Evolutionary conservation across 2,113 vertebrate genomes (phyloP).

Genomic region (Lethenteron camtschaticum): DNA sequence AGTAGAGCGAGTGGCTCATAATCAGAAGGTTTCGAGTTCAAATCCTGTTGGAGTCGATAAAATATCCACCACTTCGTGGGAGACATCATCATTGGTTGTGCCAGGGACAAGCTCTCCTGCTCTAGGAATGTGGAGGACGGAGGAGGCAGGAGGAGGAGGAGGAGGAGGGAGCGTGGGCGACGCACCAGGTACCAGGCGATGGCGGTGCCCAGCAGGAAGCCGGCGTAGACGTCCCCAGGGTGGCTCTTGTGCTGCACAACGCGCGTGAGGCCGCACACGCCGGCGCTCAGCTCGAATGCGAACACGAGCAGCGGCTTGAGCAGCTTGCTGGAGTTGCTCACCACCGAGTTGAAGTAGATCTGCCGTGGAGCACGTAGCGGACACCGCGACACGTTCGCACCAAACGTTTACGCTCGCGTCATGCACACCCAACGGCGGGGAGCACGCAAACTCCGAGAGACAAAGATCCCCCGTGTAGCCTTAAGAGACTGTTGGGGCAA

Average conservation of each 20-base stretch:
- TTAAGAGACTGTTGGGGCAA: too few species aligned
- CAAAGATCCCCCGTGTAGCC: too few species aligned
- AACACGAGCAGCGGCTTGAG: conserved; percentile 89
- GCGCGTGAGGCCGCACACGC: conserved; percentile 78
- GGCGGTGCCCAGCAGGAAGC: conserved; percentile 75
- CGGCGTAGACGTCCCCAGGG: conserved; percentile 78
- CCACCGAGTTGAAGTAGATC: conserved; percentile 98
- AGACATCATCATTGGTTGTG: conserved; percentile 28
- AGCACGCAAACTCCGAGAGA: too few species aligned
- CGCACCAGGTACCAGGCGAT: conserved; percentile 83
- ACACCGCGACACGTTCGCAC: too few species aligned
- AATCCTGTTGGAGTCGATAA: too few species aligned
- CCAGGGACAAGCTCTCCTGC: conserved; percentile 9
- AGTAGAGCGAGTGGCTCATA: too few species aligned
- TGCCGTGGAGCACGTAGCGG: conserved; percentile 15
- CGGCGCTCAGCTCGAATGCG: conserved; percentile 79
- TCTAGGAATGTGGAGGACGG: too few species aligned
- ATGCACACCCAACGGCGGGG: too few species aligned
- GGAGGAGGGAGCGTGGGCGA: conserved; percentile 6
- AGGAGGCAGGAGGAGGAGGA: too few species aligned
- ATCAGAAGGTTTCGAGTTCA: too few species aligned
- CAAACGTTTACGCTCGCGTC: too few species aligned
- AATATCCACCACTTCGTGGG: conserved; percentile 14
- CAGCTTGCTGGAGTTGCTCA: conserved; percentile 87
- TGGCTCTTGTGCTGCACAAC: conserved; percentile 98